Conservation (phyloP, 2,888 invertebrate species). For the Troides oblongomaculatus region DNA sequence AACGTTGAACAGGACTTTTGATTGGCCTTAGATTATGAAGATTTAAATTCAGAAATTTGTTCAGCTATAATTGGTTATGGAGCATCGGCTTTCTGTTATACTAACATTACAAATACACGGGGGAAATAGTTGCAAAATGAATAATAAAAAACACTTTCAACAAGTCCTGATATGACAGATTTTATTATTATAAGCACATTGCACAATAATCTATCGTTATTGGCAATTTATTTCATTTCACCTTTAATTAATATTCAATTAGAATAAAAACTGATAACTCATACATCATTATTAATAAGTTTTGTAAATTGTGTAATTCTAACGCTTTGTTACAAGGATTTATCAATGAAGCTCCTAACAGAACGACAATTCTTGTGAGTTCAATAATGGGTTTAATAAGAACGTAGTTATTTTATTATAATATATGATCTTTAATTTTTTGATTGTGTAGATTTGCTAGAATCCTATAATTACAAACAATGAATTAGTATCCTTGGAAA, state of each 20-base stretch:
- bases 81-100: slow-evolving; percentile 25
- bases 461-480: slow-evolving; percentile 66
- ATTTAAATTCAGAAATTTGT: slow-evolving; percentile 15
- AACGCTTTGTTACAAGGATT: slow-evolving; percentile 69
- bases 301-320: slow-evolving; percentile 48
- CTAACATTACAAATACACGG: neutral
- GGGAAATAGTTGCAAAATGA: neutral
- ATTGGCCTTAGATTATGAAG: slow-evolving; percentile 13
- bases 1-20: slow-evolving; percentile 38
- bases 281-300: neutral
- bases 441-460: slow-evolving; percentile 73
- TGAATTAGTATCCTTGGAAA: slow-evolving; percentile 65
- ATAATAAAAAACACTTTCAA: neutral
- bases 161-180: slow-evolving; percentile 20
- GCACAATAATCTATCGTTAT: slow-evolving; percentile 19
- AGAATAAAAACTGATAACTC: neutral
- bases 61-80: slow-evolving; percentile 20
- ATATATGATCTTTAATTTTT: slow-evolving; percentile 52
- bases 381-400: slow-evolving; percentile 50
- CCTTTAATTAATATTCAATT: neutral
- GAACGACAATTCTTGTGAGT: slow-evolving; percentile 69
- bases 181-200: slow-evolving; percentile 7
- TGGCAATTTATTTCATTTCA: slow-evolving; percentile 7
- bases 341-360: slow-evolving; percentile 49
- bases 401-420: slow-evolving; percentile 67